A percentile compares a stretch with the other conserved stretches of the same genome.
Evolutionary conservation across 1,140 invertebrate genomes (phyloP).

Genomic region (Spodoptera frugiperda): DNA sequence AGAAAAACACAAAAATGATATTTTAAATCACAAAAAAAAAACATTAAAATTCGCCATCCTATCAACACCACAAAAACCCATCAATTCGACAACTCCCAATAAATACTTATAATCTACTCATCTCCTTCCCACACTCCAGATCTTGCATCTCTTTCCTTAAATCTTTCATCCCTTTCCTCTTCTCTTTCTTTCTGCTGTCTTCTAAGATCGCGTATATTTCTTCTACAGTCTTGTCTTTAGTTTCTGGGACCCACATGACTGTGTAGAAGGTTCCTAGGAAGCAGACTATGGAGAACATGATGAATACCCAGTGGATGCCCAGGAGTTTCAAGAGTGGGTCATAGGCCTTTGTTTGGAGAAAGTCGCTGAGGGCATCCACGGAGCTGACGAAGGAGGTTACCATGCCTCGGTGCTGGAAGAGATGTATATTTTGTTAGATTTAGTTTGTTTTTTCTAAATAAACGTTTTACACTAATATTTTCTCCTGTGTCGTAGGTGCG

Average conservation of each 20-base stretch:
- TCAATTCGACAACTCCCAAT: conserved; percentile 12
- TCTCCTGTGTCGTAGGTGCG: too few species aligned
- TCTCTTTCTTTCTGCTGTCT: conserved; percentile 75
- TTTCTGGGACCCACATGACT: conserved; percentile 79
- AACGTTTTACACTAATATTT: too few species aligned
- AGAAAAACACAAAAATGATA: too few species aligned
- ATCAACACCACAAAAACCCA: not conserved
- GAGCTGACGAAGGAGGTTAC: conserved; percentile 78
- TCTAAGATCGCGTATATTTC: conserved; percentile 79
- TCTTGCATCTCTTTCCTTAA: too few species aligned
- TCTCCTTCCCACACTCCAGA: conserved; percentile 67
- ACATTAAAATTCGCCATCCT: not conserved
- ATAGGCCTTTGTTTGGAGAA: conserved; percentile 80
- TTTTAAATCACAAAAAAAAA: not conserved
- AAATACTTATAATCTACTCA: conserved; percentile 68
- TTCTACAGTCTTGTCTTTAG: conserved; percentile 76
- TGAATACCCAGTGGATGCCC: conserved; percentile 82
- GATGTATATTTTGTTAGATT: too few species aligned
- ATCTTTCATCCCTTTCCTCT: conserved; percentile 73
- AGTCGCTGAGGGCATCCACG: conserved; percentile 77
- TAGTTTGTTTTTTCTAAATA: too few species aligned
- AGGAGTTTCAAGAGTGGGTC: conserved; percentile 78
- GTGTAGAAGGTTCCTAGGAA: conserved; percentile 79
- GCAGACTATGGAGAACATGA: conserved; percentile 77
- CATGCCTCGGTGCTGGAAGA: conserved; percentile 78